Evolutionary conservation across 2,797 vertebrate species (phyloP).

Genomic region (Tenualosa thibaudeaui): DNA sequence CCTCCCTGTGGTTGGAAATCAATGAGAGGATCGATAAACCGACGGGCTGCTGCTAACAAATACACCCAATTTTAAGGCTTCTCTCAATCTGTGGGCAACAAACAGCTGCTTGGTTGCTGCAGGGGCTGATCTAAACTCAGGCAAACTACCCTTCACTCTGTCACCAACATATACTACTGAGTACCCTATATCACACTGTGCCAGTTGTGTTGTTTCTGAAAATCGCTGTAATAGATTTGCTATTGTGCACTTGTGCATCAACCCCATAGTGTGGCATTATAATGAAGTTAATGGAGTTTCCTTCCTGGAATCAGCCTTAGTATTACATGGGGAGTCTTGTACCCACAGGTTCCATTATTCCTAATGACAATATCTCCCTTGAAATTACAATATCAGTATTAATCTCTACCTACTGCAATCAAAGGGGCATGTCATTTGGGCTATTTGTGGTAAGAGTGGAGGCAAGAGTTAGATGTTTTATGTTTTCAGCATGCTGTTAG

Average conservation of each 20-base stretch:
- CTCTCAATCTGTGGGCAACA: slow-evolving; percentile 49
- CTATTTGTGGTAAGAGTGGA: neutral
- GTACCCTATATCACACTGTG: neutral
- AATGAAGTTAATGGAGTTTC: slow-evolving; percentile 2
- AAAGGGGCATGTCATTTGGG: slow-evolving; percentile 27
- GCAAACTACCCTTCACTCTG: slow-evolving; percentile 30
- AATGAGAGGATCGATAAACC: slow-evolving; percentile 65
- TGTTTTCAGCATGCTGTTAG: slow-evolving; percentile 60
- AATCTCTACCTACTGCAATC: slow-evolving; percentile 31
- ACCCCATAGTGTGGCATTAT: neutral
- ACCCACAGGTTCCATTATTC: slow-evolving; percentile 45
- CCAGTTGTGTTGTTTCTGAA: neutral
- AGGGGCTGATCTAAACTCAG: slow-evolving; percentile 46
- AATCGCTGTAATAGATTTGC: neutral
- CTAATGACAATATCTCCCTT: slow-evolving; percentile 30
- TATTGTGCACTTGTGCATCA: neutral
- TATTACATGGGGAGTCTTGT: neutral
- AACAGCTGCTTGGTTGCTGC: slow-evolving; percentile 39
- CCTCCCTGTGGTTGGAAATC: slow-evolving; percentile 62
- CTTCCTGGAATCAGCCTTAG: neutral
- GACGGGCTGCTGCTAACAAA: slow-evolving; percentile 54
- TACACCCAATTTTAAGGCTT: slow-evolving; percentile 53
- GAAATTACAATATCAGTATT: slow-evolving; percentile 39
- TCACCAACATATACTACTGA: neutral
- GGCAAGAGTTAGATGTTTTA: neutral